phyloP scores from a whole-genome alignment of 37 sponge, comb jelly and placozoan genomes.

The Beroe forskalii region DNA sequence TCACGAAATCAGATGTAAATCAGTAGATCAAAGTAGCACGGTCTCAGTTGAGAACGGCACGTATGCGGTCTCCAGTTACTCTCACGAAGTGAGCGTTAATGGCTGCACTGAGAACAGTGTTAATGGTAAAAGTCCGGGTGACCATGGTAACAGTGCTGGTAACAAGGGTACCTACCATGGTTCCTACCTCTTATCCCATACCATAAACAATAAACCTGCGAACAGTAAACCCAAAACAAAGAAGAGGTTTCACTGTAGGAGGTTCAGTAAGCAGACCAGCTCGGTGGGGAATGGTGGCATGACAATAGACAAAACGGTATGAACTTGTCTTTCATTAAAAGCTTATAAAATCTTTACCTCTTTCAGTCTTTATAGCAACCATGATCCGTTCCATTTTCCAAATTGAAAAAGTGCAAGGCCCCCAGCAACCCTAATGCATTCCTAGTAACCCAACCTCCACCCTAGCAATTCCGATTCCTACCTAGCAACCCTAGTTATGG shows the following conservation, averaged over 20 bases:
- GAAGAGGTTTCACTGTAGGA: not conserved
- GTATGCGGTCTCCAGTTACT: not conserved
- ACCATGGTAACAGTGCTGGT: not conserved
- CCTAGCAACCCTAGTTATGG: too few species aligned
- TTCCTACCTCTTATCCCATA: constrained; percentile 10
- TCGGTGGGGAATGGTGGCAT: constrained; percentile 5
- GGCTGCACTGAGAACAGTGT: not conserved
- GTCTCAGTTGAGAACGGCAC: not conserved
- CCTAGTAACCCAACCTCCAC: too few species aligned
- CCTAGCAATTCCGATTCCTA: too few species aligned
- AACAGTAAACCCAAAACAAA: not conserved
- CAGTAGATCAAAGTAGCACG: not conserved
- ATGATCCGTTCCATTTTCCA: too few species aligned
- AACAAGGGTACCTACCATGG: not conserved
- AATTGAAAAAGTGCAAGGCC: too few species aligned
- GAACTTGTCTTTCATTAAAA: too few species aligned
- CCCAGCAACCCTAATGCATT: too few species aligned
- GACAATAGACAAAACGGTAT: constrained; percentile 51
- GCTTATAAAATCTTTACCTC: too few species aligned
- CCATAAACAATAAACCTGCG: not conserved
- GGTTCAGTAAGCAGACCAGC: constrained; percentile 15
- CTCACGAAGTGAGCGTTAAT: not conserved
- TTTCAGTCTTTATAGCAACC: too few species aligned
- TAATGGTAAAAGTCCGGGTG: not conserved
- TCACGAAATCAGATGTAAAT: not conserved